These are phyloP conservation scores for Machimus atricapillus DNA, from an alignment of 2,888 invertebrate species.

Conservation along the genomic window DNA sequence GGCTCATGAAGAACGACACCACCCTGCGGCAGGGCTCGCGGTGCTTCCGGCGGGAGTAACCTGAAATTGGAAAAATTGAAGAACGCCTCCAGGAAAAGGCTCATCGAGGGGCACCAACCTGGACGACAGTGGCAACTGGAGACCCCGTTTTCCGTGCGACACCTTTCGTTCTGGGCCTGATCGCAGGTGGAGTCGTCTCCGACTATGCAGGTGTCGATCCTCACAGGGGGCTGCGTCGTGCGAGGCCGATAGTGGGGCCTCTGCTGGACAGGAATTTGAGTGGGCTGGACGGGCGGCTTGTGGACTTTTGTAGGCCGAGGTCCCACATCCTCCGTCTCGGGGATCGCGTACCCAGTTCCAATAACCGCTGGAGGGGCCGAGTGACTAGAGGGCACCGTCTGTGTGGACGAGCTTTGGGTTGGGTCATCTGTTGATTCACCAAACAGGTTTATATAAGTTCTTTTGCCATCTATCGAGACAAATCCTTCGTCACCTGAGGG, in stretches of 20 bases:
- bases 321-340: slow-evolving; percentile 68
- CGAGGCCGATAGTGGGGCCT: slow-evolving; percentile 68
- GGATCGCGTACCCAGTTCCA: slow-evolving; percentile 73
- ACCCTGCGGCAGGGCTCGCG: slow-evolving; percentile 80
- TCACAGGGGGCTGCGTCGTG: slow-evolving; percentile 60
- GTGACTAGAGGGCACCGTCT: slow-evolving; percentile 55
- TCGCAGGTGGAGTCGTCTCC: slow-evolving; percentile 93
- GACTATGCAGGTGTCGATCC: slow-evolving; percentile 93
- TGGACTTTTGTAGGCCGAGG: slow-evolving; percentile 66
- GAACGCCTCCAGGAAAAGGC: neutral
- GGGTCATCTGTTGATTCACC: slow-evolving; percentile 67
- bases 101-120: slow-evolving; percentile 60
- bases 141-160: slow-evolving; percentile 83
- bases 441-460: slow-evolving; percentile 86
- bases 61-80: slow-evolving; percentile 49
- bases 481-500: slow-evolving; percentile 83
- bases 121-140: slow-evolving; percentile 89
- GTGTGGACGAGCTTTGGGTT: slow-evolving; percentile 55
- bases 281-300: slow-evolving; percentile 66
- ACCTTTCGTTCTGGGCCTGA: slow-evolving; percentile 84
- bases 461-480: slow-evolving; percentile 90
- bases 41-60: slow-evolving; percentile 73
- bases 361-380: slow-evolving; percentile 43
- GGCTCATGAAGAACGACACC: slow-evolving; percentile 78
- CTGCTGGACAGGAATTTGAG: slow-evolving; percentile 67